These are phyloP conservation scores for Tyrannus savana DNA, from an alignment of 2,113 vertebrate genomes.

Conservation along the genomic window DNA sequence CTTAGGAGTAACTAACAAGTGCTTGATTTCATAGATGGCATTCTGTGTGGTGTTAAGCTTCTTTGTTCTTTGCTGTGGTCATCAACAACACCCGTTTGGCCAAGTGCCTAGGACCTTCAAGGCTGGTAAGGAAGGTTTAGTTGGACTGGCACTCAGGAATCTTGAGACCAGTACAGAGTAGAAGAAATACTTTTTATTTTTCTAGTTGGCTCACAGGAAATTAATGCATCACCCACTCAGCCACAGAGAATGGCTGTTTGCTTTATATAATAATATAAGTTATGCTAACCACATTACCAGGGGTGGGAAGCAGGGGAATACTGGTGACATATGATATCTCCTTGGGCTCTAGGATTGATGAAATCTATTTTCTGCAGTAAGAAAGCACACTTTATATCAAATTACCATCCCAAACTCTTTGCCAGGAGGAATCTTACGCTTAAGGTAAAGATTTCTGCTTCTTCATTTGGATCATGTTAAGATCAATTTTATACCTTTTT, in stretches of 20 bases:
- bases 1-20: neutral
- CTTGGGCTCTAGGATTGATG: neutral
- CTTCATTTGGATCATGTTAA: neutral
- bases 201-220: neutral
- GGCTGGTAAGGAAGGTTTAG: neutral
- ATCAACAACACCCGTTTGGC: neutral
- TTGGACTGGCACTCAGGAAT: neutral
- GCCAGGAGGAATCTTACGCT: neutral
- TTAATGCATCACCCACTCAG: accelerated
- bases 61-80: neutral
- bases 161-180: accelerated
- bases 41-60: neutral
- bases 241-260: neutral
- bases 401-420: neutral
- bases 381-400: neutral
- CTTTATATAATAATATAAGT: neutral
- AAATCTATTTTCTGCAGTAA: neutral
- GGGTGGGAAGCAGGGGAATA: accelerated
- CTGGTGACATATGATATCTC: neutral
- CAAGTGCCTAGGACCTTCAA: neutral
- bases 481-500: neutral
- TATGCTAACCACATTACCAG: neutral
- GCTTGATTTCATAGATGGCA: neutral
- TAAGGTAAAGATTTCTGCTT: neutral
- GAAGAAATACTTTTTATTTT: neutral